Conservation (phyloP, 2,797 vertebrate species). For the Syngnathus rostellatus region DNA sequence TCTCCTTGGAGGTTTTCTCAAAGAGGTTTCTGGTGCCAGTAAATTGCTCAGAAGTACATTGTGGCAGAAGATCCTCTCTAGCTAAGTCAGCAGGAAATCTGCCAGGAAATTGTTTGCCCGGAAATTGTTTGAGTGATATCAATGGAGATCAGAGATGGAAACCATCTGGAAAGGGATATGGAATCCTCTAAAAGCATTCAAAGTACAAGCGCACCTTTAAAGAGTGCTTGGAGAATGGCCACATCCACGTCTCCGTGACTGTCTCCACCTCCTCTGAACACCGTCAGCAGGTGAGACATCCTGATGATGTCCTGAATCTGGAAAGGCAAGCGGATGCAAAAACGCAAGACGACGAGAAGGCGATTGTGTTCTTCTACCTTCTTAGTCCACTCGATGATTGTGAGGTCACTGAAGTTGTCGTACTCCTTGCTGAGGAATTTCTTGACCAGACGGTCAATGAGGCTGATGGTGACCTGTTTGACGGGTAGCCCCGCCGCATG, state of each 20-base stretch:
- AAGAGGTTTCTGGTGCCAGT: not conserved
- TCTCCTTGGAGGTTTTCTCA: not conserved
- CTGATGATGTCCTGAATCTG: conserved; percentile 93
- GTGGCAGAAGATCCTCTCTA: not conserved
- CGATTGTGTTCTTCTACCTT: conserved; percentile 65
- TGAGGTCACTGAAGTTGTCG: conserved; percentile 65
- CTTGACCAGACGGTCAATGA: conserved; percentile 74
- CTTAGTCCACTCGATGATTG: conserved; percentile 85
- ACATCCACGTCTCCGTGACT: conserved; percentile 83
- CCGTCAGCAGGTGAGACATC: conserved; percentile 76
- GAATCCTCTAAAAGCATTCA: not conserved
- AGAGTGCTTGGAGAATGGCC: conserved; percentile 87
- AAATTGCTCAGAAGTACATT: not conserved
- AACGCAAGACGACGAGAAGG: not conserved
- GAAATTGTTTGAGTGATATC: conserved; percentile 1
- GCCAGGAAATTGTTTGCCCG: not conserved
- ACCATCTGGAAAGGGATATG: not conserved
- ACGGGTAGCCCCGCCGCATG: conserved; percentile 73
- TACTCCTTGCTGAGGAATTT: conserved; percentile 74
- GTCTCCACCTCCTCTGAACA: conserved; percentile 81
- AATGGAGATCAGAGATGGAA: not conserved
- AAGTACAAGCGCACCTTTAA: conserved; percentile 77
- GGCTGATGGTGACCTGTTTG: conserved; percentile 67
- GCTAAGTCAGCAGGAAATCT: not conserved
- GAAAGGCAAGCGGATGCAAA: conserved; percentile 3